Evolutionary conservation across 2,113 vertebrate species (phyloP).

Genomic region (Saccopteryx leptura): DNA sequence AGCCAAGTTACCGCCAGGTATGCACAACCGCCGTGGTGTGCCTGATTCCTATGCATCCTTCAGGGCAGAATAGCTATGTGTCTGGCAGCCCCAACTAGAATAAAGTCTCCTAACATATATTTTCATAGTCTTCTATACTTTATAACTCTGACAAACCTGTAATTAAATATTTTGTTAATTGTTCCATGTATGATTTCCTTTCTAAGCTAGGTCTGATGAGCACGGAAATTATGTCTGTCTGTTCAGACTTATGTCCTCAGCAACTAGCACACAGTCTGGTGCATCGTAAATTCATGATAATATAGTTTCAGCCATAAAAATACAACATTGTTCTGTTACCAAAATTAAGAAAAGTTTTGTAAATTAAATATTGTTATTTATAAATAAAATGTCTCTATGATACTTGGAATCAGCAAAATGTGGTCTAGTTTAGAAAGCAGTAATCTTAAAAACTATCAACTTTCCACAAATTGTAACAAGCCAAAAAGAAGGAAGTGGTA

Average conservation of each 20-base stretch:
- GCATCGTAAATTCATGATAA: not conserved
- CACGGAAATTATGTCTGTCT: slow-evolving; percentile 14
- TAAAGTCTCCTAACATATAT: not conserved
- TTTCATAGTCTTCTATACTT: not conserved
- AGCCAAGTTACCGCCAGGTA: not conserved
- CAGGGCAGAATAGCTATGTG: not conserved
- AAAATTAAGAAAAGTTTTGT: slow-evolving; percentile 22
- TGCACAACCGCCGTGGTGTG: not conserved
- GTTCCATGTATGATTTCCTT: slow-evolving; percentile 7
- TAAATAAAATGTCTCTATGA: slow-evolving; percentile 18
- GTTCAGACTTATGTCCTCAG: not conserved
- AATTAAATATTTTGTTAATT: slow-evolving; percentile 10
- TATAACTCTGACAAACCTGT: not conserved
- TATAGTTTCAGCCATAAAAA: not conserved
- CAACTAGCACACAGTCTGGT: not conserved
- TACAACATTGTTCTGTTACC: slow-evolving; percentile 4
- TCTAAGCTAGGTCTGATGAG: not conserved
- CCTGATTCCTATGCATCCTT: not conserved
- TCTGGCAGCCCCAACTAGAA: not conserved
- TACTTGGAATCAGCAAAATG: slow-evolving; percentile 16
- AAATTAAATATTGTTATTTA: slow-evolving; percentile 12
- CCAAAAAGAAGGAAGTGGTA: not conserved
- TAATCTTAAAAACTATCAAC: slow-evolving; percentile 42
- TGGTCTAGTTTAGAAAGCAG: not conserved
- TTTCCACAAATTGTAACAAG: not conserved